Base-by-base conservation (phyloP, 23 tunicate species). In the Trididemnum miniatum region DNA sequence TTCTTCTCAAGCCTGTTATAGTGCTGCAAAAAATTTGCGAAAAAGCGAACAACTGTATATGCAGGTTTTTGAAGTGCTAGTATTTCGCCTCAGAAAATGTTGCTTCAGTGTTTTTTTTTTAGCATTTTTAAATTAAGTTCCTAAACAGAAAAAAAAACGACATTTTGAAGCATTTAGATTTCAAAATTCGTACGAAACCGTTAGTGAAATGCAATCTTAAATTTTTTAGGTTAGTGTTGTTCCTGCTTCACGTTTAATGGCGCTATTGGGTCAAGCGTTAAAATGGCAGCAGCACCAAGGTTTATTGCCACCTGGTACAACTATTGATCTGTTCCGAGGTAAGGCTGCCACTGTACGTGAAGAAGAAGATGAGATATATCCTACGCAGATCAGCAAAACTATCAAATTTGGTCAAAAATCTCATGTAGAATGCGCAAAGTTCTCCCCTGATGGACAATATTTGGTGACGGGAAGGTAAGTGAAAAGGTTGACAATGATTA, bases 201-300 rank as follows among this genome's bases (percentile, higher is more conserved):
- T n/a, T n/a, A n/a, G n/a, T n/a, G n/a, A n/a, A n/a, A n/a, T n/a
- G n/a, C n/a, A n/a, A n/a, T n/a, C n/a, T n/a, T n/a, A n/a, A n/a
- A n/a, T 1, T 51, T 29, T 66, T 20, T 44, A 89, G 95, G 95
- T 89, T 50, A 88, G 94, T 37, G 98, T 95, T 34, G 98, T 87
- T n/a, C 98, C 98, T 23, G 96, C 98, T 1, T 95, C 98, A 1
- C 88, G 98, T 59, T 71, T 95, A 72, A 85, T 95, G 91, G 95
- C 98, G 0, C 76, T 95, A 63, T 83, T 95, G 60, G 98, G 98
- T 22, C 98, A 95, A 82, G 80, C 98, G 0, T 50, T 95, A 35
- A 95, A 95, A 60, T 95, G 98, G 98, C 98, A 95, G 65, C 98
- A 95, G 71, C 93, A 89, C 72, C 98, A 95, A 59, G 98, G 98